A percentile compares a stretch with the other conserved stretches of the same genome.
These are phyloP conservation scores for Magallana ariakensis DNA, from an alignment of 1,140 invertebrate species.

Conservation along the genomic window DNA sequence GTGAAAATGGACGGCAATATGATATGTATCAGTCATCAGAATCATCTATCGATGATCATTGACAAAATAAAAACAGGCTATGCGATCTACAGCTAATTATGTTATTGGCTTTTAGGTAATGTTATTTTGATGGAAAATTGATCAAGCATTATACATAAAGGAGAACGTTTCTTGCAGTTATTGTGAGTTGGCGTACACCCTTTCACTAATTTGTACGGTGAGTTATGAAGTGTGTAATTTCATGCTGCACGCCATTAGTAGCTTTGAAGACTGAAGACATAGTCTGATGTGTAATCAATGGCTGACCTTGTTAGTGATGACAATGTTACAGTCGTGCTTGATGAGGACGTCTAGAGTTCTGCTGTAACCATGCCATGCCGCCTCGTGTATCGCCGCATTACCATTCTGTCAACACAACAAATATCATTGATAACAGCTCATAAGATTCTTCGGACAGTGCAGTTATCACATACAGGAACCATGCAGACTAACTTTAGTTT, in stretches of 20 bases:
- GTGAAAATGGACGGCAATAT: not conserved
- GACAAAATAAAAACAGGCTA: not conserved
- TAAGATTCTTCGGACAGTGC: too few relatives aligned
- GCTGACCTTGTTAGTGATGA: conserved; percentile 86
- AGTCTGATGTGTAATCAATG: not conserved
- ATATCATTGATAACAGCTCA: not conserved
- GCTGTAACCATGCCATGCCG: conserved; percentile 96
- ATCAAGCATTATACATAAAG: not conserved
- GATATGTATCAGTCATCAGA: not conserved
- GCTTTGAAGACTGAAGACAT: not conserved
- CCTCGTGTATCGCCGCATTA: conserved; percentile 95
- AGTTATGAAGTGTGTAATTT: not conserved
- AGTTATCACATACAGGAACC: too few relatives aligned
- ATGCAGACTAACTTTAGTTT: too few relatives aligned
- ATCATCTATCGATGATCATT: not conserved
- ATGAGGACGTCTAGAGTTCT: conserved; percentile 89
- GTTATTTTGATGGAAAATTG: conserved; percentile 25
- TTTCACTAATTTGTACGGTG: not conserved
- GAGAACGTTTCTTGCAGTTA: not conserved
- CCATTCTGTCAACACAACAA: conserved; percentile 86
- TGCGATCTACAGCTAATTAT: not conserved
- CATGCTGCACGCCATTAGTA: not conserved
- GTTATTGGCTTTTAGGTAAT: conserved; percentile 22
- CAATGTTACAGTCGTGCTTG: conserved; percentile 86
- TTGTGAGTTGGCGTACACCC: not conserved